phyloP scores from a whole-genome alignment of 2,888 invertebrate genomes.

The Ceramica pisi region DNA sequence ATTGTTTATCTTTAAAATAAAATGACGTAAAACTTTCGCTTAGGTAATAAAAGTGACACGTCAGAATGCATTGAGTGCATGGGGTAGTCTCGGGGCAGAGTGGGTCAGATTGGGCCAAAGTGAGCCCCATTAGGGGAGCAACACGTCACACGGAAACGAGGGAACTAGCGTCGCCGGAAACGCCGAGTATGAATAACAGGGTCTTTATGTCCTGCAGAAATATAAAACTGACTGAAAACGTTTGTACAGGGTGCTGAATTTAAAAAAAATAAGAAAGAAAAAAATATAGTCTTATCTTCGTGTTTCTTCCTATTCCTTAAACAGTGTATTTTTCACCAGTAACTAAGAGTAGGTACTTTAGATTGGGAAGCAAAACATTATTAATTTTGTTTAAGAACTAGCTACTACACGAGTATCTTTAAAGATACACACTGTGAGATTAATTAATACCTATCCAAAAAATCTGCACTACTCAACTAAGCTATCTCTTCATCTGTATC shows the following conservation, averaged over 20 bases:
- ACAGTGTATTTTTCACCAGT: too few species aligned
- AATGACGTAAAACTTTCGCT: background rate
- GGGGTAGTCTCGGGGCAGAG: background rate
- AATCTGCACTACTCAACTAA: too few species aligned
- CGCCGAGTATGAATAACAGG: conserved; percentile 66
- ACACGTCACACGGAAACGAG: conserved; percentile 56
- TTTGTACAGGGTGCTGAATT: conserved; percentile 26
- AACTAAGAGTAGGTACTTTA: too few species aligned
- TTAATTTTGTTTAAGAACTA: too few species aligned
- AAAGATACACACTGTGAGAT: too few species aligned
- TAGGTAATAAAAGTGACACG: conserved; percentile 6
- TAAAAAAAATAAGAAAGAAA: too few species aligned
- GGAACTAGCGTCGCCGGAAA: conserved; percentile 60
- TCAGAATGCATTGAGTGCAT: conserved; percentile 19
- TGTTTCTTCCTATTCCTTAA: too few species aligned
- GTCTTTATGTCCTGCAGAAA: conserved; percentile 63
- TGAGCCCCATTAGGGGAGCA: conserved; percentile 21
- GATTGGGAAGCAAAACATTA: too few species aligned
- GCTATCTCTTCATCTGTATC: too few species aligned
- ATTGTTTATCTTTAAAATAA: background rate
- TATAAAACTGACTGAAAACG: conserved; percentile 62
- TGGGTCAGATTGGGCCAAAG: background rate
- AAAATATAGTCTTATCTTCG: too few species aligned
- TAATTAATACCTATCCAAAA: too few species aligned
- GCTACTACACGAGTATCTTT: too few species aligned